Conservation (phyloP, 2,888 invertebrate species). For the Sepiola atlantica region DNA sequence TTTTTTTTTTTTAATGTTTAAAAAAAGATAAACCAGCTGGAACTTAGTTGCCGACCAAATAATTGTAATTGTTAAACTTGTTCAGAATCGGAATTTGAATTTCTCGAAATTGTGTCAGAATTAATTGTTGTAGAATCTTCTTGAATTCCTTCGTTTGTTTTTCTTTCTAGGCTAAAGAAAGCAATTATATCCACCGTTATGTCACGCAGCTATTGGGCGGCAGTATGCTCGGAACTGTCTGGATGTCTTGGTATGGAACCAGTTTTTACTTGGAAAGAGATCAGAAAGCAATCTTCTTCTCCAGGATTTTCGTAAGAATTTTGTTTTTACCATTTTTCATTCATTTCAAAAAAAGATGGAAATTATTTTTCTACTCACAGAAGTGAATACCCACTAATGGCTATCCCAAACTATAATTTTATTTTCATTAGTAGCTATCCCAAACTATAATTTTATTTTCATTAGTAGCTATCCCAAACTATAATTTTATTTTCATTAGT, state of each 20-base stretch:
- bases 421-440: neutral
- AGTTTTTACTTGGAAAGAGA: slow-evolving; percentile 9
- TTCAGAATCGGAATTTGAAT: no score
- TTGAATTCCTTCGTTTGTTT: neutral
- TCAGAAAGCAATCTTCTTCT: neutral
- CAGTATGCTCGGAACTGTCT: neutral
- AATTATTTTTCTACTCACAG: neutral
- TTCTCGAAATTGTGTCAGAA: no score
- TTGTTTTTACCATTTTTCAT: neutral
- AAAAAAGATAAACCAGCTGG: neutral
- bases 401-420: neutral
- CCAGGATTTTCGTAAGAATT: neutral
- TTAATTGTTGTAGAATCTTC: no score
- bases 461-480: no score
- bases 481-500: neutral
- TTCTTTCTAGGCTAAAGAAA: neutral
- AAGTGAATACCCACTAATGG: neutral
- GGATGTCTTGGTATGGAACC: slow-evolving; percentile 32
- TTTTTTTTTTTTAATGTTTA: no score
- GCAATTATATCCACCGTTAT: neutral
- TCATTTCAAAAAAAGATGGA: neutral
- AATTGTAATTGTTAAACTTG: neutral
- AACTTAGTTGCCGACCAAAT: neutral
- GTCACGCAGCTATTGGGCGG: neutral
- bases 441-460: no score